Evolutionary conservation across 1,140 invertebrate species (phyloP), one percentile per base, ranked within the genome.

Genomic region (Calliopsis andreniformis): DNA sequence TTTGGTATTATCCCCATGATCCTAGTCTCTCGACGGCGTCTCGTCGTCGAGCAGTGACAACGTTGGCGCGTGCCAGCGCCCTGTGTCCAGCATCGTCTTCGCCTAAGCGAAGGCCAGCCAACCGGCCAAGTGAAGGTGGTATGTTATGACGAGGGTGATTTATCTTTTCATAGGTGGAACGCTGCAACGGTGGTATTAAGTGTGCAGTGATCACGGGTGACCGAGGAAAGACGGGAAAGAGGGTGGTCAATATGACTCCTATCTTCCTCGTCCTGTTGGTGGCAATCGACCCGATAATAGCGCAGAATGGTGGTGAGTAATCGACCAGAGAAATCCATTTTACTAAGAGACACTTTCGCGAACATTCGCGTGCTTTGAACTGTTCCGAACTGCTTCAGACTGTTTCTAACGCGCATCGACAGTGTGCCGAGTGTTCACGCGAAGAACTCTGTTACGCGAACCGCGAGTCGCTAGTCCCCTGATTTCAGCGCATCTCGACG

Each of bases 171-270:
- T 89, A 92, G 90, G 90, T 90, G 88, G 87, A 86, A 86, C 78
- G 78, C 86, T 83, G 82, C 86, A 71, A 86, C 84, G 80, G 87
- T 89, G 90, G 87, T 90, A 87, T 87, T 89, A 83, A 85, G 82
- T 88, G 89, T 87, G 91, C 89, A 89, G 91, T 91, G 91, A 86
- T 85, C 83, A 79, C 86, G 88, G 86, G 89, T 87, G 88, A 84
- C 85, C 85, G 84, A 86, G 87, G 85, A 79, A 87, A 88, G 86
- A 81, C 87, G 87, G 87, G 85, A 89, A 89, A 90, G 86, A 91
- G 87, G 89, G 87, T 88, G 87, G 91, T 92, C 91, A 92, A 90
- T 92, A 92, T 92, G 91, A 92, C 91, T 91, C 91, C 91, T 88
- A 91, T 92, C 86, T 91, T 92, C 88, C 90, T 92, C 83, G 87